Percentiles rank a stretch among this genome's conserved stretches.
Evolutionary conservation across 2,113 vertebrate genomes (phyloP).

Genomic region (Esox niger): DNA sequence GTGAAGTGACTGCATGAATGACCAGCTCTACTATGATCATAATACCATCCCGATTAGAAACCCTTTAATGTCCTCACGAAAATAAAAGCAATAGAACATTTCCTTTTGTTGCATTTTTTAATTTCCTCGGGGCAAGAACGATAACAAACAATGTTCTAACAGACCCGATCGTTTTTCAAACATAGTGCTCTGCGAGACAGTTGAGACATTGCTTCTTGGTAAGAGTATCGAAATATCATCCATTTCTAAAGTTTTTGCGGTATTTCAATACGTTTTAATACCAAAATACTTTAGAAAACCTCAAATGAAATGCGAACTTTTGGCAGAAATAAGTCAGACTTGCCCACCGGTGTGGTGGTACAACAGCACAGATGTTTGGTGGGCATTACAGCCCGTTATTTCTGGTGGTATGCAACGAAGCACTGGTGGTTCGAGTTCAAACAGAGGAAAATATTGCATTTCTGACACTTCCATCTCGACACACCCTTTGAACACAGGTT

Average conservation of each 20-base stretch:
- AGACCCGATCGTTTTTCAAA: conserved; percentile 3
- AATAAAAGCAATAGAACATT: too few relatives aligned
- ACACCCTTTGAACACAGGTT: conserved; percentile 34
- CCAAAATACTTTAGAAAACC: neutral
- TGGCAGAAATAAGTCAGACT: neutral
- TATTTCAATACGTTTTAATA: too few relatives aligned
- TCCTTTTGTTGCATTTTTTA: conserved; percentile 5
- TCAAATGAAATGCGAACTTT: conserved; percentile 8
- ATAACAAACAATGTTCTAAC: neutral
- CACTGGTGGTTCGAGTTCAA: conserved; percentile 27
- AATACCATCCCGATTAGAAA: too few relatives aligned
- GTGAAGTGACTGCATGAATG: too few relatives aligned
- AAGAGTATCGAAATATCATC: neutral
- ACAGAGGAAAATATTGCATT: conserved; percentile 34
- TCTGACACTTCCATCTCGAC: conserved; percentile 27
- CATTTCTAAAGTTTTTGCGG: too few relatives aligned
- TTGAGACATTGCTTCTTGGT: conserved; percentile 2
- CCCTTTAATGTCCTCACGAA: conserved; percentile 1
- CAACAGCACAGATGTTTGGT: conserved; percentile 15
- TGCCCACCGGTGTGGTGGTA: conserved; percentile 9
- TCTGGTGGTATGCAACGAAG: conserved; percentile 34
- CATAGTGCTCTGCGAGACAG: conserved; percentile 12
- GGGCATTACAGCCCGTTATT: conserved; percentile 19
- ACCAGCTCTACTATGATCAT: too few relatives aligned
- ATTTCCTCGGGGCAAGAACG: conserved; percentile 2